Base-by-base conservation (phyloP, 2,888 invertebrate genomes). In the Onthophagus sagittarius region DNA sequence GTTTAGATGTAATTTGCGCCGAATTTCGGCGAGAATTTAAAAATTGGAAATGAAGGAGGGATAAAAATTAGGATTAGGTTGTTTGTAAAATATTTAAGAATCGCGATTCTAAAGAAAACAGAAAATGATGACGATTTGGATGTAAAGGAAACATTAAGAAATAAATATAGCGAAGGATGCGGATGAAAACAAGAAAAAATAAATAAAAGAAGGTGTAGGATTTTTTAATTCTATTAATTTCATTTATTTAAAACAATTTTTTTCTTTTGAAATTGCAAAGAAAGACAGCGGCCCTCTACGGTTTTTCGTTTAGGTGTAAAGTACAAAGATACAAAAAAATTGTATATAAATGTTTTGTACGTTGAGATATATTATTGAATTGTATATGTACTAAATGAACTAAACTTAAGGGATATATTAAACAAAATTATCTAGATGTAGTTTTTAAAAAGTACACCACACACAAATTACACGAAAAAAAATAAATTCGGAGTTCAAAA, bases 281-380 rank as follows among this genome's bases (percentile, higher is more conserved):
- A 53, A 32, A 67, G 67, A 67, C 72, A 64, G 32, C 67, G 64
- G 64, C 33, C 72, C 64, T 63, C 33, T 33, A 13, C 39, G 39
- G 11, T 72, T 33, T 31, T 15, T 65, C 15, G 14, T 63, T 63
- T 15, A 62, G 11, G 13, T 23, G 53, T 67, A 67, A 73, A 71
- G 71, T 74, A 70, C 74, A 75, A 73, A 75, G 67, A 67, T 23
- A 75, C 39, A 73, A 72, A 72, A 75, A 75, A 75, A 53, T 53
- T 75, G 75, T 75, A 75, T 62, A 75, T 75, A 75, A 75, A 67
- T 75, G 75, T 75, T 75, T 75, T 73, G 69, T 73, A 73, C 71
- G 65, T 73, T 73, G 71, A 70, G 14, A 67, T 70, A 67, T 72
- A 71, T 72, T 63, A 67, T 69, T 71, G 63, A 69, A 62, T 65